phyloP scores from a whole-genome alignment of 2,113 vertebrate species.

The Todiramphus saurophagus region DNA sequence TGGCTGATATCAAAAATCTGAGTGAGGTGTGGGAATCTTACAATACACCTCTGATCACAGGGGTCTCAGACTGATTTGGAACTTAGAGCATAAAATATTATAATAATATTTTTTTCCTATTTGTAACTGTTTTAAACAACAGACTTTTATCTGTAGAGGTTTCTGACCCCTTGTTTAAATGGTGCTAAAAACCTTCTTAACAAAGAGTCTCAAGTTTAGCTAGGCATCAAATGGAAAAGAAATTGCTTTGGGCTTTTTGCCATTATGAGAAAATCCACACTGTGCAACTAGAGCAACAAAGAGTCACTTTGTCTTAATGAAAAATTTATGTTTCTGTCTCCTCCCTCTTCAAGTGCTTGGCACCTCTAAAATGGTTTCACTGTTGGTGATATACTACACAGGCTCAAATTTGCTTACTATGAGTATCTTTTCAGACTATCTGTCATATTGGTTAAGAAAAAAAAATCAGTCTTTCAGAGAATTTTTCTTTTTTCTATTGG shows the following conservation, averaged over 20 bases:
- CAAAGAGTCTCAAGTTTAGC: not conserved
- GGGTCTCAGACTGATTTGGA: not conserved
- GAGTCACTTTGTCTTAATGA: not conserved
- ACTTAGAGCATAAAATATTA: not conserved
- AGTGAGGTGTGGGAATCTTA: not conserved
- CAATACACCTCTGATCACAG: not conserved
- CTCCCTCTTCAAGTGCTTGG: not conserved
- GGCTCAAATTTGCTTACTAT: not conserved
- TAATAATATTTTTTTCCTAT: not conserved
- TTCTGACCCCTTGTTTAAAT: not conserved
- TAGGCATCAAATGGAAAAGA: not conserved
- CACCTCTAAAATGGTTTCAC: not conserved
- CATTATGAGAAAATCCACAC: not conserved
- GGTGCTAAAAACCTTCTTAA: not conserved
- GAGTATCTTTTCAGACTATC: not conserved
- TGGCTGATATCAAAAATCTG: not conserved
- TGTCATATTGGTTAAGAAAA: not conserved
- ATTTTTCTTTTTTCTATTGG: not conserved
- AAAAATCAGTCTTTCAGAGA: not conserved
- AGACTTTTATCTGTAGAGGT: not conserved
- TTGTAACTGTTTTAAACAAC: not conserved
- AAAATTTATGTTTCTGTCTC: not conserved
- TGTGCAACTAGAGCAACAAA: not conserved
- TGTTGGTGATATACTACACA: not conserved
- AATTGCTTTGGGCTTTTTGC: not conserved